These are phyloP conservation scores for Chromoteleia sp. DNA, from an alignment of 2,888 invertebrate genomes.

Conservation along the genomic window DNA sequence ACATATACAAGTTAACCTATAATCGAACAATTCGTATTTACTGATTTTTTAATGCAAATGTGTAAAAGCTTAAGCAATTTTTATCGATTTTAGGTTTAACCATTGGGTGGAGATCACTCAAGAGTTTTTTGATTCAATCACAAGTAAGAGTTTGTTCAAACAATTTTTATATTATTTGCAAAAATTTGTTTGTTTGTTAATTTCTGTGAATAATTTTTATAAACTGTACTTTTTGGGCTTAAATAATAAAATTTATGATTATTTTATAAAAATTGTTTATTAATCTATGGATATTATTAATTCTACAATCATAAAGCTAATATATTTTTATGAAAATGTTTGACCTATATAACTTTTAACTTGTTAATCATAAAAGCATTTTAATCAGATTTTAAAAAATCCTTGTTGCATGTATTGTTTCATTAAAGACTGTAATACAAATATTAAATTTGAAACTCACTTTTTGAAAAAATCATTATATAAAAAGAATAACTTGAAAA, in stretches of 20 bases:
- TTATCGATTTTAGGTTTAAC: slow-evolving; percentile 75
- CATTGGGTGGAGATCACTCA: slow-evolving; percentile 89
- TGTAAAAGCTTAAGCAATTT: slow-evolving; percentile 1
- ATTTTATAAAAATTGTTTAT: neutral
- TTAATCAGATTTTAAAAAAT: neutral
- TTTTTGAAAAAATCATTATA: too few relatives aligned
- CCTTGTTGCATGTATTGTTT: neutral
- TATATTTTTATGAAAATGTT: slow-evolving; percentile 7
- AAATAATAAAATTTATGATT: neutral
- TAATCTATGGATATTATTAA: neutral
- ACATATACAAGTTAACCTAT: slow-evolving; percentile 72
- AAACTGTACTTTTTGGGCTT: neutral
- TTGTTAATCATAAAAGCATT: neutral
- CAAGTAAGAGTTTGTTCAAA: slow-evolving; percentile 84
- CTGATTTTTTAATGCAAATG: slow-evolving; percentile 17
- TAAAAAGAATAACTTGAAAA: too few relatives aligned
- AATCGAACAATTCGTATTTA: neutral
- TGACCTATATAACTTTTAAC: slow-evolving; percentile 11
- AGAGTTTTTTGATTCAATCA: slow-evolving; percentile 88
- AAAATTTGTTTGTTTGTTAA: neutral
- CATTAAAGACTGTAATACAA: too few relatives aligned
- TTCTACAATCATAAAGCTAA: neutral
- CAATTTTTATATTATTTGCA: slow-evolving; percentile 5
- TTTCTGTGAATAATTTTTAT: neutral
- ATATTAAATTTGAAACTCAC: too few relatives aligned